Evolutionary conservation across 1,140 invertebrate species (phyloP).

Genomic region (Watersipora subatra): DNA sequence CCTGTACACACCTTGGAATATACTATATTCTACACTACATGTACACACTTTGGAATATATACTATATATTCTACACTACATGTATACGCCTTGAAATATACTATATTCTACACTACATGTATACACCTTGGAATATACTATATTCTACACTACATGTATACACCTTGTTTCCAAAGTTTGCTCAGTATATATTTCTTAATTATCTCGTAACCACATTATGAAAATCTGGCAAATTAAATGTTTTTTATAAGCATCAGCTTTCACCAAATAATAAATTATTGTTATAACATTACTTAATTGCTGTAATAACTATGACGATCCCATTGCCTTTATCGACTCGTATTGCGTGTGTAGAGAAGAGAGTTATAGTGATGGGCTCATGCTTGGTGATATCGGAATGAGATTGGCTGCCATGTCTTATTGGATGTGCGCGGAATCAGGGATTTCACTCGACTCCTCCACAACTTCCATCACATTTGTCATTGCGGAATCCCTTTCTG

Average conservation of each 20-base stretch:
- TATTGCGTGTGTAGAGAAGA: not conserved
- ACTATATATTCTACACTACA: too few species aligned
- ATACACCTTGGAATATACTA: too few species aligned
- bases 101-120: too few species aligned
- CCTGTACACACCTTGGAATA: too few species aligned
- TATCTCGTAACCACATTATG: not conserved
- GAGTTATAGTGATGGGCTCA: slow-evolving; percentile 42
- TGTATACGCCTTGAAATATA: too few species aligned
- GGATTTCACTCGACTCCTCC: slow-evolving; percentile 18
- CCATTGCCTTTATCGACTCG: too few species aligned
- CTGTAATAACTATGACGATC: not conserved
- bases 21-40: too few species aligned
- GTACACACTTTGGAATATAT: too few species aligned
- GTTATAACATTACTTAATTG: too few species aligned
- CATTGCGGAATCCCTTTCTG: slow-evolving; percentile 42
- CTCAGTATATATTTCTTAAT: not conserved
- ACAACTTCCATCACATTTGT: slow-evolving; percentile 38
- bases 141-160: too few species aligned
- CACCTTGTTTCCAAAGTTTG: not conserved
- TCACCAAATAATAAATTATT: too few species aligned
- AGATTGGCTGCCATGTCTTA: slow-evolving; percentile 44
- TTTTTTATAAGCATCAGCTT: too few species aligned
- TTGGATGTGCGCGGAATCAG: slow-evolving; percentile 44
- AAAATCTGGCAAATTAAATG: not conserved
- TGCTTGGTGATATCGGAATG: slow-evolving; percentile 31